phyloP scores from a whole-genome alignment of 2,113 vertebrate genomes.

The Tachysurus vachellii region DNA sequence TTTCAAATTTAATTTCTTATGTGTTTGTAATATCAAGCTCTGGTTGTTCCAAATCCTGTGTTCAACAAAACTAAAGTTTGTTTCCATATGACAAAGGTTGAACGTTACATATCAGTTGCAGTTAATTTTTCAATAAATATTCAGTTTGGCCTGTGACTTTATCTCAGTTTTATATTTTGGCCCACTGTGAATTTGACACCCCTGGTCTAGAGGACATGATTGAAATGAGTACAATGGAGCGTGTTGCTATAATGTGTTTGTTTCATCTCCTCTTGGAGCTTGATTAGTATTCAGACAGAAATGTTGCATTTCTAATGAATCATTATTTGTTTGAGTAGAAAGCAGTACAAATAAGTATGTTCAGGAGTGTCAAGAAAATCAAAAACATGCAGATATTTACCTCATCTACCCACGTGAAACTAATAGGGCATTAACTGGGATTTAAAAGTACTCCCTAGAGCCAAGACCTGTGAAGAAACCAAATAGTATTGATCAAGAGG shows the following conservation, averaged over 20 bases:
- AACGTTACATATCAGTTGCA: too few relatives aligned
- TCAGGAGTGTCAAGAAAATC: background rate
- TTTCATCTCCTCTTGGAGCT: background rate
- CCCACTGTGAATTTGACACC: too few relatives aligned
- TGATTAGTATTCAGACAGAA: background rate
- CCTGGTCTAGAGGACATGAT: background rate
- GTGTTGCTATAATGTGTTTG: background rate
- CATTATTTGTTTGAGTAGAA: background rate
- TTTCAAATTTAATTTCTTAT: too few relatives aligned
- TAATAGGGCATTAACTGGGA: background rate
- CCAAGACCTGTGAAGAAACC: background rate
- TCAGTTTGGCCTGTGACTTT: too few relatives aligned
- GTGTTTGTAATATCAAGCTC: too few relatives aligned
- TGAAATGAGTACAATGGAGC: background rate
- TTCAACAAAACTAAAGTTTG: too few relatives aligned
- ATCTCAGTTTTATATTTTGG: too few relatives aligned
- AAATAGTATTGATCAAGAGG: background rate
- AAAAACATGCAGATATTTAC: background rate
- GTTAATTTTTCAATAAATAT: too few relatives aligned
- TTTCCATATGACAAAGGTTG: too few relatives aligned
- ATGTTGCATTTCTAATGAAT: background rate
- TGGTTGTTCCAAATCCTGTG: too few relatives aligned
- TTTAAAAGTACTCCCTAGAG: background rate
- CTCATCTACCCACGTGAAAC: background rate
- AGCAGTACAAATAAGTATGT: background rate